Conservation (phyloP, 2,888 invertebrate species). For the Caenorhabditis auriculariae region DNA sequence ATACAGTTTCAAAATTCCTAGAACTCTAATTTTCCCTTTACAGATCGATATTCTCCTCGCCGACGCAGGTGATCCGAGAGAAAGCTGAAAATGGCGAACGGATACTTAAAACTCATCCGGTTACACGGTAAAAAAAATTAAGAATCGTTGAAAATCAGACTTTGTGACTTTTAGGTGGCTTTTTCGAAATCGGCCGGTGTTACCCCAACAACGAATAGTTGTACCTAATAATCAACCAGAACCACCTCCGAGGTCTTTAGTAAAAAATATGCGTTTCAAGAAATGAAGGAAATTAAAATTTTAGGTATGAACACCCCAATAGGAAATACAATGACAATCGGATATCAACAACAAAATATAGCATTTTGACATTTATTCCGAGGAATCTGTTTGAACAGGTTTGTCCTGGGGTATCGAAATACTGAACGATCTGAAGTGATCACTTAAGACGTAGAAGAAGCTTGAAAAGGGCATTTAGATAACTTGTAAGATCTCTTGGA, state of each 20-base stretch:
- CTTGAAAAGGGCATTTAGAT: too few relatives aligned
- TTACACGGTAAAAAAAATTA: constrained; percentile 9
- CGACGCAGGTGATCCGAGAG: constrained; percentile 38
- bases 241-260: constrained; percentile 12
- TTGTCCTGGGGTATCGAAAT: too few relatives aligned
- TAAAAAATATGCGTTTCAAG: too few relatives aligned
- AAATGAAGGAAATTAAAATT: too few relatives aligned
- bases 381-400: constrained; percentile 86
- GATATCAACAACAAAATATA: constrained; percentile 92
- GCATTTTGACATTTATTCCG: constrained; percentile 86
- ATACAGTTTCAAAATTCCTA: too few relatives aligned
- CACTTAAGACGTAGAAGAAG: too few relatives aligned
- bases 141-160: constrained; percentile 1
- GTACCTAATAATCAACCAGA: constrained; percentile 35
- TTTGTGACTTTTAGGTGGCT: constrained; percentile 18
- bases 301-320: constrained; percentile 43
- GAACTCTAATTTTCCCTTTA: constrained; percentile 4
- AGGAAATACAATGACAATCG: constrained; percentile 75
- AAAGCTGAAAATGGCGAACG: constrained; percentile 45
- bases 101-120: constrained; percentile 36
- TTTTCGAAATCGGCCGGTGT: constrained; percentile 23
- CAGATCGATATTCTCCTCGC: constrained; percentile 44
- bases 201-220: constrained; percentile 27
- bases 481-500: too few relatives aligned
- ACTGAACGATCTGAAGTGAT: too few relatives aligned